A percentile compares a stretch with the other conserved stretches of the same genome.
phyloP scores from a whole-genome alignment of 1,140 invertebrate genomes.

The Polyergus mexicanus region DNA sequence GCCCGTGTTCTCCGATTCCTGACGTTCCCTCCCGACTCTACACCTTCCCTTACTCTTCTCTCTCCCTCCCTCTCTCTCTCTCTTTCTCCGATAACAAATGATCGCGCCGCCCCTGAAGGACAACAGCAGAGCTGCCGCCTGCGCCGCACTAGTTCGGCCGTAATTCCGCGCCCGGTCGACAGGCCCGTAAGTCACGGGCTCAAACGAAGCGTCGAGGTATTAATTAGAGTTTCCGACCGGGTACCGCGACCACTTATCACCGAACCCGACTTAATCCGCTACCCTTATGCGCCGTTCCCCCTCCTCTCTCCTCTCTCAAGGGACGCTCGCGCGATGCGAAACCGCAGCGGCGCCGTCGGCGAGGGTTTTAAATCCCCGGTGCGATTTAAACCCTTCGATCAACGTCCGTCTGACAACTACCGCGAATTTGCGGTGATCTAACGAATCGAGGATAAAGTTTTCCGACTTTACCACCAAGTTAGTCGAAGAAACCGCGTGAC shows the following conservation, averaged over 20 bases:
- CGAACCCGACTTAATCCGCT: conserved; percentile 78
- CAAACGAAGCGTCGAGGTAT: conserved; percentile 86
- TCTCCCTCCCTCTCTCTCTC: conserved; percentile 17
- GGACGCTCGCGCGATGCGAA: conserved; percentile 50
- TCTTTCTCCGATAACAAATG: conserved; percentile 81
- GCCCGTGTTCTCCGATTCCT: conserved; percentile 21
- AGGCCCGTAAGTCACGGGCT: conserved; percentile 85
- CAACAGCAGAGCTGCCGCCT: conserved; percentile 71
- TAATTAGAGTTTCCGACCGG: conserved; percentile 86
- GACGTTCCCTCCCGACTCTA: conserved; percentile 13
- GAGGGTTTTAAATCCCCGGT: conserved; percentile 62
- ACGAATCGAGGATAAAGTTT: conserved; percentile 45
- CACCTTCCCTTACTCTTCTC: not conserved
- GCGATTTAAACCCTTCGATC: conserved; percentile 77
- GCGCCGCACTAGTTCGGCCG: conserved; percentile 76
- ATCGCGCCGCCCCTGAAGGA: conserved; percentile 74
- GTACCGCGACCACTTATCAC: conserved; percentile 86
- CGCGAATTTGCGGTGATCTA: conserved; percentile 46
- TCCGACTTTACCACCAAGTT: conserved; percentile 27
- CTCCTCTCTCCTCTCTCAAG: not conserved
- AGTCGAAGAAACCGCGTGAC: not conserved
- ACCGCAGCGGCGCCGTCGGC: conserved; percentile 16
- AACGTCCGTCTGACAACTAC: conserved; percentile 66
- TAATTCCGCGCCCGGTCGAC: conserved; percentile 82
- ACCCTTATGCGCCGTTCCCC: not conserved